Evolutionary conservation across 2,888 invertebrate genomes (phyloP), one percentile per base, ranked within the genome.

Genomic region (Subacronicta megacephala): DNA sequence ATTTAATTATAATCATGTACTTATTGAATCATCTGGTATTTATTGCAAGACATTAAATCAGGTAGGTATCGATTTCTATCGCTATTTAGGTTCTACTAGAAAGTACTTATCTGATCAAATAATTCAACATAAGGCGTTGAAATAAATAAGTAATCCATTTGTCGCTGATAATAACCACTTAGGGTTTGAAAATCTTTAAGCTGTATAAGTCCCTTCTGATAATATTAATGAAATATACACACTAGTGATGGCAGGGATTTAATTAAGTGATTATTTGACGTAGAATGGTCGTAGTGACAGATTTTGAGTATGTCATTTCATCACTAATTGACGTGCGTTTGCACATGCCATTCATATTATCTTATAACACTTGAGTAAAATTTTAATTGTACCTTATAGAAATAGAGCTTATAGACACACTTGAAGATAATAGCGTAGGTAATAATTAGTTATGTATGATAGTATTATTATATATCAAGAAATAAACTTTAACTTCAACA

Each of bases 171-270:
- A 18, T 12, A n/a, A 18, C 18, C 38, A 18, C 38, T 38, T n/a
- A 40, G 9, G 29, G 1, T 12, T 35, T 29, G 20, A 31, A 35
- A 57, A 38, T 40, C 12, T 47, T 44, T 15, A 40, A 36, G 31
- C 16, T n/a, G 2, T 7, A 3, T 18, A 49, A 47, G 29, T 17
- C 13, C 4, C 13, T 7, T 20, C n/a, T 63, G 56, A 63, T 47
- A 62, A 55, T 13, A 3, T 17, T 18, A 0, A 16, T 33, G 26
- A 43, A 12, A 18, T 15, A 26, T 40, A 7, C n/a, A 7, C n/a
- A 1, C 1, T 13, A 31, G 1, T 49, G 43, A 50, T 35, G 44
- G 26, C 15, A 16, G 12, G n/a, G 1, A 35, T 56, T 31, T 35
- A 16, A n/a, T 9, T 26, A 26, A 26, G 9, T 10, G 3, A n/a